These are phyloP conservation scores for Anolis carolinensis DNA, from an alignment of 2,113 vertebrate species.

Conservation along the genomic window DNA sequence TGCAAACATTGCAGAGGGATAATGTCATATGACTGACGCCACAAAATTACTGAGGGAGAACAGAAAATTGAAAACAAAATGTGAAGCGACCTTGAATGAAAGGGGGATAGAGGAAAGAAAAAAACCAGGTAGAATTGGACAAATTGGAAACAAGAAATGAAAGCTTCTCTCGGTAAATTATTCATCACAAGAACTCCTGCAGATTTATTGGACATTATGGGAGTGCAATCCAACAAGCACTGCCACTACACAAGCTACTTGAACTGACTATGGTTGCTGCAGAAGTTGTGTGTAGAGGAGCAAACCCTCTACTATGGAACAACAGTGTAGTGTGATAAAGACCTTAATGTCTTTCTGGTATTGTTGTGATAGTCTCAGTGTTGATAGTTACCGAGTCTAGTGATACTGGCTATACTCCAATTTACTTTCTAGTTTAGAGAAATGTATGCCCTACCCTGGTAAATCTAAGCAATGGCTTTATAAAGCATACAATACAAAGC, in stretches of 20 bases:
- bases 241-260: neutral
- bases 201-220: neutral
- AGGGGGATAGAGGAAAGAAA: neutral
- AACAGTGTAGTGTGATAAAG: too few species aligned
- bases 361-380: too few species aligned
- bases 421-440: too few species aligned
- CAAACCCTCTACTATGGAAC: too few species aligned
- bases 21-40: neutral
- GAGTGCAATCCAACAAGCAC: neutral
- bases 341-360: too few species aligned
- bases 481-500: too few species aligned
- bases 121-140: neutral
- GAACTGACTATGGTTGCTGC: neutral
- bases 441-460: too few species aligned
- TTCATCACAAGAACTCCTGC: neutral
- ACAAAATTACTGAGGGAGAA: neutral
- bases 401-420: too few species aligned
- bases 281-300: neutral
- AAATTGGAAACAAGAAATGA: conserved; percentile 13
- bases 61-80: conserved; percentile 15
- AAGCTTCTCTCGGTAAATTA: neutral
- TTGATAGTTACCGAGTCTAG: too few species aligned
- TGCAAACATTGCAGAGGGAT: conserved; percentile 5
- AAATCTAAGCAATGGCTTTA: too few species aligned
- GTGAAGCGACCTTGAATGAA: conserved; percentile 3